Evolutionary conservation across 2,113 vertebrate genomes (phyloP).

Genomic region (Gracilinanus agilis): DNA sequence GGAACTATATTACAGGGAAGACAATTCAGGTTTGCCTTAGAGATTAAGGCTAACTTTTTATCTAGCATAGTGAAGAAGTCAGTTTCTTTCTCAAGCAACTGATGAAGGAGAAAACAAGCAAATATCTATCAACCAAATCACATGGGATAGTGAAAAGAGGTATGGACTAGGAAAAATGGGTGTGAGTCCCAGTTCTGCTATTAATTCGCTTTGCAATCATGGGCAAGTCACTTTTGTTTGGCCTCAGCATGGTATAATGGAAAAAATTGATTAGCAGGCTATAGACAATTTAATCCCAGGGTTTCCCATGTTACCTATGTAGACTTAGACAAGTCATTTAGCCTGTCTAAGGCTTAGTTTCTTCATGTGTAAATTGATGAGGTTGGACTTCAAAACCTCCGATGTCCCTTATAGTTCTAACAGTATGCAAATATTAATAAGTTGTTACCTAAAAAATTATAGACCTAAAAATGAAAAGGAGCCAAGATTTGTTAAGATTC

Average conservation of each 20-base stretch:
- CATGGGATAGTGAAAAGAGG: background rate
- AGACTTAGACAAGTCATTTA: background rate
- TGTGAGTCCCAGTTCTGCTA: background rate
- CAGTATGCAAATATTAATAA: background rate
- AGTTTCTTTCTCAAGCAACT: background rate
- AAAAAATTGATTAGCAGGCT: background rate
- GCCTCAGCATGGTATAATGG: background rate
- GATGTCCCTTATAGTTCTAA: background rate
- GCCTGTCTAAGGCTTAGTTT: background rate
- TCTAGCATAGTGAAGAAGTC: background rate
- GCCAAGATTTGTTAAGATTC: background rate
- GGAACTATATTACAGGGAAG: background rate
- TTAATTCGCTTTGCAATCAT: background rate
- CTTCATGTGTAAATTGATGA: background rate
- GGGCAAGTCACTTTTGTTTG: background rate
- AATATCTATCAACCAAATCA: background rate
- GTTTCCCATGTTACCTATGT: background rate
- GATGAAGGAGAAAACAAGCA: background rate
- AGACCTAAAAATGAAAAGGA: background rate
- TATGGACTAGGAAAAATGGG: background rate
- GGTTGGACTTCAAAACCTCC: background rate
- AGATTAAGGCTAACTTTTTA: background rate
- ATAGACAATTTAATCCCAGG: background rate
- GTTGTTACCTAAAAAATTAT: background rate
- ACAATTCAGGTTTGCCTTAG: background rate